phyloP scores from a whole-genome alignment of 1,140 invertebrate genomes.

The Melanaphis sacchari region DNA sequence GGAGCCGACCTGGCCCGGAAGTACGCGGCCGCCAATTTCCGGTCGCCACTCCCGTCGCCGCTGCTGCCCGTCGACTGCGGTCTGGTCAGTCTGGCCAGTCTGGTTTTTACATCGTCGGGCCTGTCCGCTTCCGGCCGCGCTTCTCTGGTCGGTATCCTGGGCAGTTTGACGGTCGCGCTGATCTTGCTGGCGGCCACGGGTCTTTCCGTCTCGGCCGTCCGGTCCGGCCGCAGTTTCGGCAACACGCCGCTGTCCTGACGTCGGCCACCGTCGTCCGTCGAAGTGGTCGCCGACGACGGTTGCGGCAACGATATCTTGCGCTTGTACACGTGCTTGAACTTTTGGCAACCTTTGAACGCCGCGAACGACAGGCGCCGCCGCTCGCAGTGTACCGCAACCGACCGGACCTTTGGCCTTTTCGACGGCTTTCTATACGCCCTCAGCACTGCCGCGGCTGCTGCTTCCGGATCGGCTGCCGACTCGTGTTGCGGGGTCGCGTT shows the following conservation, averaged over 20 bases:
- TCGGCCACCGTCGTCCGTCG: neutral
- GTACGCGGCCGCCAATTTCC: neutral
- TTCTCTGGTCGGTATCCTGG: constrained; percentile 13
- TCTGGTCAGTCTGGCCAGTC: neutral
- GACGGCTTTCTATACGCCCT: neutral
- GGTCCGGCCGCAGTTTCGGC: neutral
- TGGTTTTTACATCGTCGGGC: neutral
- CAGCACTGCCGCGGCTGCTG: neutral
- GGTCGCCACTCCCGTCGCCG: neutral
- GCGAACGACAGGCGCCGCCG: neutral
- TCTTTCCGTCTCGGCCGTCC: neutral
- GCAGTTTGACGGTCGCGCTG: neutral
- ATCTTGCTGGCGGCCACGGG: neutral
- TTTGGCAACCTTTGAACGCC: constrained; percentile 43
- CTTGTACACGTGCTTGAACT: constrained; percentile 49
- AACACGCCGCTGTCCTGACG: neutral
- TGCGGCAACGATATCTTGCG: constrained; percentile 14
- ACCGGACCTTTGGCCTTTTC: constrained; percentile 44
- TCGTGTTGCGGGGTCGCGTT: neutral
- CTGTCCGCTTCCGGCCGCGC: neutral
- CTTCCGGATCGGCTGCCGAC: neutral
- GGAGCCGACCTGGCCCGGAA: constrained; percentile 8
- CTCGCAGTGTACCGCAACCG: constrained; percentile 34
- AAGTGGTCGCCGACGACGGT: neutral
- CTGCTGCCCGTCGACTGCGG: constrained; percentile 12